phyloP scores from a whole-genome alignment of 2,113 vertebrate species.

The Oxygymnocypris stewartii region DNA sequence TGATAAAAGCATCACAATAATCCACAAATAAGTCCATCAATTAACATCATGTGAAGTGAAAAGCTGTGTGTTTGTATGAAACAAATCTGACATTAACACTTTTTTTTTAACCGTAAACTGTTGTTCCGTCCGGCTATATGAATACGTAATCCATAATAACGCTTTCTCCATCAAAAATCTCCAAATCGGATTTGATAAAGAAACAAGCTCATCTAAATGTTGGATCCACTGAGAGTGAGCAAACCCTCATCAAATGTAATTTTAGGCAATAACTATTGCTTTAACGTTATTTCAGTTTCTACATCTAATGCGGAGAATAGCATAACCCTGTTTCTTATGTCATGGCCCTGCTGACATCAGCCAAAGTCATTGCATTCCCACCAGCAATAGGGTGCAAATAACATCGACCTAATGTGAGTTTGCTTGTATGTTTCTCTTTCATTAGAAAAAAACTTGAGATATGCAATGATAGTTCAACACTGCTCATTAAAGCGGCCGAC shows the following conservation, averaged over 20 bases:
- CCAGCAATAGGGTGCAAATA: neutral
- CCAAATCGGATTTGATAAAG: too few relatives aligned
- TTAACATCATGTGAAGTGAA: too few relatives aligned
- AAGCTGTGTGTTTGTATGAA: too few relatives aligned
- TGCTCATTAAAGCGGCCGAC: neutral
- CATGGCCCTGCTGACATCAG: slow-evolving; percentile 30
- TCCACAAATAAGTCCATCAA: too few relatives aligned
- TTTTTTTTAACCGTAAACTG: too few relatives aligned
- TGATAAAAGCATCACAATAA: too few relatives aligned
- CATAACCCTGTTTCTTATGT: neutral
- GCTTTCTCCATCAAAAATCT: too few relatives aligned
- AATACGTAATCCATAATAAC: too few relatives aligned
- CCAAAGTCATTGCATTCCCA: slow-evolving; percentile 12
- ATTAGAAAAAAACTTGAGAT: neutral
- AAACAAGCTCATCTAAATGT: too few relatives aligned
- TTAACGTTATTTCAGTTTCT: neutral
- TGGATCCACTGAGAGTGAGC: too few relatives aligned
- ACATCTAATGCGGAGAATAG: neutral
- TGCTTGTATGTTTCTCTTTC: neutral
- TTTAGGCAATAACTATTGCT: neutral
- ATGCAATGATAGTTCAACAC: neutral
- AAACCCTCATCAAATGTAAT: neutral
- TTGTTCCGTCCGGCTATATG: too few relatives aligned
- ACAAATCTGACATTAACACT: too few relatives aligned
- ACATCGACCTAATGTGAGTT: neutral